Percentiles rank a stretch among this genome's conserved stretches.
Evolutionary conservation across 2,888 invertebrate genomes (phyloP).

Genomic region (Conchocele bisecta): DNA sequence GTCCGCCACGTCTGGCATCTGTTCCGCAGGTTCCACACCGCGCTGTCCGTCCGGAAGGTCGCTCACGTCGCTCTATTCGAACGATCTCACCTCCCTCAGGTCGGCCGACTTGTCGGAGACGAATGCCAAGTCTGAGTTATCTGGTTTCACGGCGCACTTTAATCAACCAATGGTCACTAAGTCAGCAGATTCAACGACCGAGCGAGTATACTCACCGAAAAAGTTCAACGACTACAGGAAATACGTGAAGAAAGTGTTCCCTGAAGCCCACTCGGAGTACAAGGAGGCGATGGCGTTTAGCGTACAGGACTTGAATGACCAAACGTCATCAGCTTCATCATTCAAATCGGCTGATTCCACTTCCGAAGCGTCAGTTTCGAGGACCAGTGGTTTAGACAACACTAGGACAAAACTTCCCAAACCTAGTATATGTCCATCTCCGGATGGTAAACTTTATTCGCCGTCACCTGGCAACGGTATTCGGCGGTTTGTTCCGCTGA

Average conservation of each 20-base stretch:
- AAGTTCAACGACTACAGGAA: slow-evolving; percentile 11
- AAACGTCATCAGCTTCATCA: slow-evolving; percentile 49
- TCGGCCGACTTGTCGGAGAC: too few relatives aligned
- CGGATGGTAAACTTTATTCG: slow-evolving; percentile 44
- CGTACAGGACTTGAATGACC: slow-evolving; percentile 61
- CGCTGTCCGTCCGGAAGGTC: not conserved
- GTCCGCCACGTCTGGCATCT: not conserved
- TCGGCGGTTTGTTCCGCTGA: slow-evolving; percentile 57
- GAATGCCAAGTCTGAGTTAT: slow-evolving; percentile 22
- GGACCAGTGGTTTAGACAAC: slow-evolving; percentile 24
- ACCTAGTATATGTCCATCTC: slow-evolving; percentile 49
- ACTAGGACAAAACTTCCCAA: slow-evolving; percentile 58
- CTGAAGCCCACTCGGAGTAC: slow-evolving; percentile 49
- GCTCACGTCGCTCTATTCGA: not conserved
- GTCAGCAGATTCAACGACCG: slow-evolving; percentile 14
- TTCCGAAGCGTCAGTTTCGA: slow-evolving; percentile 16
- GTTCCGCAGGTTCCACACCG: too few relatives aligned
- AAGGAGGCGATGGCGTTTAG: slow-evolving; percentile 56
- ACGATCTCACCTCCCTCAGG: too few relatives aligned
- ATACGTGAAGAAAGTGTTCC: slow-evolving; percentile 48
- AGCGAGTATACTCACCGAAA: not conserved
- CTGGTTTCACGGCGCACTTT: slow-evolving; percentile 23
- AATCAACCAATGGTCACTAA: slow-evolving; percentile 9
- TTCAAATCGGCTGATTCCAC: slow-evolving; percentile 37
- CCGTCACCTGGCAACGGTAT: slow-evolving; percentile 58